Conservation (phyloP, 2,888 invertebrate species). For the Polydrusus cervinus region DNA sequence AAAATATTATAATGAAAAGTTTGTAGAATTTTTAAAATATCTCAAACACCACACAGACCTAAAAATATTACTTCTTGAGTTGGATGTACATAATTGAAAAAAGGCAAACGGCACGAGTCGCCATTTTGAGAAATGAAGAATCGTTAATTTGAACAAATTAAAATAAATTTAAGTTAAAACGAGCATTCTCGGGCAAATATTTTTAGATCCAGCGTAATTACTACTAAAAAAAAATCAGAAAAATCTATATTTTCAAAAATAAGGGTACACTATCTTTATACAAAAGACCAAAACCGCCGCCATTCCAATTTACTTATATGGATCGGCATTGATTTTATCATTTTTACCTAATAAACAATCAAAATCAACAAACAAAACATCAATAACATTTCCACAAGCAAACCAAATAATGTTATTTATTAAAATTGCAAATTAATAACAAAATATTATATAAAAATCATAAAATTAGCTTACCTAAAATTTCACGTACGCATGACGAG, state of each 20-base stretch:
- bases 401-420: background rate
- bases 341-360: background rate
- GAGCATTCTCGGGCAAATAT: background rate
- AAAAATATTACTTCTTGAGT: background rate
- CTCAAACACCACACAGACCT: background rate
- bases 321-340: constrained; percentile 12
- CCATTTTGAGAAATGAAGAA: background rate
- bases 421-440: background rate
- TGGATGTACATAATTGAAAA: background rate
- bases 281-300: too few species aligned
- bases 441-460: constrained; percentile 7
- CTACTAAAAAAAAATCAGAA: background rate
- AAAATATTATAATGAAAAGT: too few species aligned
- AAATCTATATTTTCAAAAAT: too few species aligned
- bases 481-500: background rate
- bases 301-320: background rate
- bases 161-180: background rate
- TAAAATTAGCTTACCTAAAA: background rate
- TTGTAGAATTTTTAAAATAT: too few species aligned
- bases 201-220: background rate
- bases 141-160: background rate
- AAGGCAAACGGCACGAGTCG: background rate
- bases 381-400: background rate
- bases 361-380: background rate
- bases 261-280: too few species aligned